These are phyloP conservation scores for Tetragonula carbonaria DNA, from an alignment of 2,888 invertebrate genomes.

Conservation along the genomic window DNA sequence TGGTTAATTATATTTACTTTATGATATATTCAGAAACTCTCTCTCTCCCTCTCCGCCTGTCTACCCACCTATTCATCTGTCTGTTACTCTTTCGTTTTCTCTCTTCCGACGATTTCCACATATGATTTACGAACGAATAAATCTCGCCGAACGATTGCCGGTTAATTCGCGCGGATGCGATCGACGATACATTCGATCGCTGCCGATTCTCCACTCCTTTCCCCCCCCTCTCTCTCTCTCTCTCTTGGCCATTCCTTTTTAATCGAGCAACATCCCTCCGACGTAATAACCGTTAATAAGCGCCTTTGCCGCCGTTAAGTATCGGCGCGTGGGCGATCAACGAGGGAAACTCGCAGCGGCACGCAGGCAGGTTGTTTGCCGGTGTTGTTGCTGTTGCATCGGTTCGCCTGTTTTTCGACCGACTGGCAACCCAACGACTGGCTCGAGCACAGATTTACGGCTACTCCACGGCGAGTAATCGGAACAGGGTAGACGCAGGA, in stretches of 20 bases:
- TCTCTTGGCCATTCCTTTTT: slow-evolving; percentile 41
- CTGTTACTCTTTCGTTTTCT: slow-evolving; percentile 12
- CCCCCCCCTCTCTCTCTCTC: slow-evolving; percentile 8
- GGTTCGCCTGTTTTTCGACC: slow-evolving; percentile 50
- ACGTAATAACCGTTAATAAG: slow-evolving; percentile 79
- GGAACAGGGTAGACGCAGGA: slow-evolving; percentile 13
- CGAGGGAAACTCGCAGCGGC: slow-evolving; percentile 53
- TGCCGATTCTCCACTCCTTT: slow-evolving; percentile 23
- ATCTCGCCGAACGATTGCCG: slow-evolving; percentile 44
- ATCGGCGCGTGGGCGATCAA: slow-evolving; percentile 75
- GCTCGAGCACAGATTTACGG: slow-evolving; percentile 28
- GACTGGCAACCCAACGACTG: slow-evolving; percentile 31
- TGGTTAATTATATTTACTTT: too few species aligned
- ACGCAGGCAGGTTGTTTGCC: slow-evolving; percentile 67
- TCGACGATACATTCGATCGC: slow-evolving; percentile 41
- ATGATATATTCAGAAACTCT: background rate
- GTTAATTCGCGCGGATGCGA: slow-evolving; percentile 49
- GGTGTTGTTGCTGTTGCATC: slow-evolving; percentile 38
- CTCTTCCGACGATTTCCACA: background rate
- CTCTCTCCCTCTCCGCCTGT: background rate
- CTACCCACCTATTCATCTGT: slow-evolving; percentile 8
- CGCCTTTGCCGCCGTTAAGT: slow-evolving; percentile 76
- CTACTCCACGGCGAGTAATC: slow-evolving; percentile 10
- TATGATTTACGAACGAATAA: slow-evolving; percentile 52
- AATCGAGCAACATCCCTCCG: slow-evolving; percentile 70